Evolutionary conservation across 2,888 invertebrate genomes (phyloP), one percentile per base, ranked within the genome.

Genomic region (Ypsolopha scabrella): DNA sequence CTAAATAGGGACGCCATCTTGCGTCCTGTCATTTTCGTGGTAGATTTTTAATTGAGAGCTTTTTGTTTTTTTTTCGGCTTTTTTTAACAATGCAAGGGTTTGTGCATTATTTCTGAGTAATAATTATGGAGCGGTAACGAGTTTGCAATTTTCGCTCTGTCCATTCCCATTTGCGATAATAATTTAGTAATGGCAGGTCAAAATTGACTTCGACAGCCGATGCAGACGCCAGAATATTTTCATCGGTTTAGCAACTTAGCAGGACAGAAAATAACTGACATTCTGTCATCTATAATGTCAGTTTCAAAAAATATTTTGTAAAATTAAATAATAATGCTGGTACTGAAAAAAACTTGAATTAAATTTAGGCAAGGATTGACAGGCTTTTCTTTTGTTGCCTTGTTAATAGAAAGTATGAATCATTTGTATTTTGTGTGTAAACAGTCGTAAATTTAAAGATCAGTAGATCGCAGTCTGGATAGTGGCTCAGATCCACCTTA

Each of bases 1-100:
- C 86, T 86, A 85, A 85, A 82, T 82, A 82, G 79, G 72, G 61
- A 78, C 72, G 85, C 85, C 86, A 85, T 86, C 78, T 83, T 85
- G 79, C 62, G 61, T 62, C 76, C 41, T 55, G 73, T 81, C 79
- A 74, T 70, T 77, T 77, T 78, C 75, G 73, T 75, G 72, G 73
- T 64, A 60, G 54, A 58, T 60, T 57, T 57, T 58, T 55, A 54
- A 53, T 54, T 53, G 54, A 48, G 45, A 7, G 8, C 14, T 14
- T 13, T 48, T 48, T 48, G 6, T 41, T 51, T 35, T 50, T 50
- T 70, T 64, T 67, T n/a, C n/a, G n/a, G 61, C 64, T 57, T 63
- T 70, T 73, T 74, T 76, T 72, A 68, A 83, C 83, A 85, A 85
- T 81, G 75, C 74, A 54, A 54, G 60, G 57, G 67, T 58, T 64